These are phyloP conservation scores for Oscheius sp. DNA, from an alignment of 2,888 invertebrate species.

Conservation along the genomic window DNA sequence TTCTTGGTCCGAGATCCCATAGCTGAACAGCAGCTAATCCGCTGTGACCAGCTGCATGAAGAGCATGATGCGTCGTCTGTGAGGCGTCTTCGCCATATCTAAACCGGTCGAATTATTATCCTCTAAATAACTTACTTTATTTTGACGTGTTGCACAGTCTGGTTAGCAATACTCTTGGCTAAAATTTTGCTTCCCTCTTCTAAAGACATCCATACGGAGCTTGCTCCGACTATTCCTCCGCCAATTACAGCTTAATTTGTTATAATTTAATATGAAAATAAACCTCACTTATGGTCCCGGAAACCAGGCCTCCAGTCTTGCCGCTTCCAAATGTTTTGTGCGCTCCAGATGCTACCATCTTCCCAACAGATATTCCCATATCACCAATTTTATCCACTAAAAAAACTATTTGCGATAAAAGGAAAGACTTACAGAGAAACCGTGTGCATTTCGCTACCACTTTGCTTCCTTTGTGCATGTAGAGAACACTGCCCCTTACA, in stretches of 20 bases:
- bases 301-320: conserved; percentile 61
- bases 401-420: too few relatives aligned
- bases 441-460: conserved; percentile 81
- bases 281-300: conserved; percentile 50
- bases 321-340: conserved; percentile 74
- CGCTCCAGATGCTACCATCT: conserved; percentile 79
- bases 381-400: conserved; percentile 79
- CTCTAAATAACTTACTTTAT: conserved; percentile 79
- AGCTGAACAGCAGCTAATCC: conserved; percentile 80
- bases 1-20: conserved; percentile 81
- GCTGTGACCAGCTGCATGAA: conserved; percentile 82
- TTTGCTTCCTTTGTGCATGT: conserved; percentile 81
- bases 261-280: not conserved
- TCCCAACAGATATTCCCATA: conserved; percentile 81
- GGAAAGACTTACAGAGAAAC: conserved; percentile 78
- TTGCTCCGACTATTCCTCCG: conserved; percentile 75
- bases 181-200: conserved; percentile 81
- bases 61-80: conserved; percentile 79
- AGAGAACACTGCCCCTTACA: conserved; percentile 79
- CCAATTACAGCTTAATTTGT: conserved; percentile 57
- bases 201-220: conserved; percentile 80
- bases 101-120: conserved; percentile 39
- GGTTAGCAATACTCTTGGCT: conserved; percentile 79
- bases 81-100: conserved; percentile 83
- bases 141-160: conserved; percentile 83